Conservation (phyloP, 2,888 invertebrate species). For the Xestia xanthographa region DNA sequence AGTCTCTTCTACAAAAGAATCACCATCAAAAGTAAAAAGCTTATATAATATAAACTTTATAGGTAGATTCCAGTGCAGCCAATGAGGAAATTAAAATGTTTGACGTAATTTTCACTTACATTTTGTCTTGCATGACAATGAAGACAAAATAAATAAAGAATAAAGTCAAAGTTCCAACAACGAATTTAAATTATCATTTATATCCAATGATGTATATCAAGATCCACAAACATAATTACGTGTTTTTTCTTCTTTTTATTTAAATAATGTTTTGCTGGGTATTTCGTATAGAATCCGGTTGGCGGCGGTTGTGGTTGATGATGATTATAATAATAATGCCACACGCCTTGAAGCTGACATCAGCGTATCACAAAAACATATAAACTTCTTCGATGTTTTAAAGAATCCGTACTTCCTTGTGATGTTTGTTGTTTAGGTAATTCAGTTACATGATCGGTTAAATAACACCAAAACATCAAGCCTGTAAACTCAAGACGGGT, state of each 20-base stretch:
- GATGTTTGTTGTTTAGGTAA: neutral
- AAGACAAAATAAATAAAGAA: no score
- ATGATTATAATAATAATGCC: slow-evolving; percentile 42
- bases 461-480: neutral
- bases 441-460: neutral
- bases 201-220: neutral
- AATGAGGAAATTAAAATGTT: neutral
- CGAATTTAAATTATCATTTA: neutral
- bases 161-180: neutral
- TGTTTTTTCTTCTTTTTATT: slow-evolving; percentile 3
- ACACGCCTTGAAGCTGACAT: slow-evolving; percentile 53
- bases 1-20: no score
- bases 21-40: no score
- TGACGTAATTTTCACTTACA: neutral
- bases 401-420: slow-evolving; percentile 9
- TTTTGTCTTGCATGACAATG: neutral
- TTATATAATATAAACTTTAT: neutral
- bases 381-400: neutral
- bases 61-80: neutral
- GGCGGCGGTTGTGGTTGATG: slow-evolving; percentile 23
- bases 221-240: slow-evolving; percentile 21
- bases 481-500: no score
- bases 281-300: slow-evolving; percentile 57
- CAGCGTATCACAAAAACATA: slow-evolving; percentile 42
- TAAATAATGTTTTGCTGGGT: slow-evolving; percentile 35